A percentile compares a stretch with the other conserved stretches of the same genome.
Conservation (phyloP, 2,797 vertebrate genomes). For the Leptoclinus maculatus region DNA sequence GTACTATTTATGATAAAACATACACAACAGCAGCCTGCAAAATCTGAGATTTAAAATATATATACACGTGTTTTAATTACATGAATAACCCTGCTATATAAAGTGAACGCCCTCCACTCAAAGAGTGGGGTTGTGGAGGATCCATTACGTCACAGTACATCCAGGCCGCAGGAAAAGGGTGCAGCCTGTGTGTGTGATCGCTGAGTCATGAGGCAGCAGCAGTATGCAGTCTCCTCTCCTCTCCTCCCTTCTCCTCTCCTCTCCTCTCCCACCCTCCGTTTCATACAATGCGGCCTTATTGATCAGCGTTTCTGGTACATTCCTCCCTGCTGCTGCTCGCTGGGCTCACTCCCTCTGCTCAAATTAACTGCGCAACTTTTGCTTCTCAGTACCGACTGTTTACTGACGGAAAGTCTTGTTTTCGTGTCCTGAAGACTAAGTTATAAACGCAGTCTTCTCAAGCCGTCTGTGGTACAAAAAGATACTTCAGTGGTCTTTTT, state of each 20-base stretch:
- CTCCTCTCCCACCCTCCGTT: conserved; percentile 59
- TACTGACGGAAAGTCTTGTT: neutral
- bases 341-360: neutral
- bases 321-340: conserved; percentile 19
- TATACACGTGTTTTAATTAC: too few relatives aligned
- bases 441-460: fast-evolving
- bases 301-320: conserved; percentile 57
- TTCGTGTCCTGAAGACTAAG: neutral
- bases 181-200: conserved; percentile 55
- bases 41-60: too few relatives aligned
- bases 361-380: conserved; percentile 43
- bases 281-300: conserved; percentile 75
- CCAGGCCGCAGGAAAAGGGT: conserved; percentile 64
- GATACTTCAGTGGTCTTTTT: neutral
- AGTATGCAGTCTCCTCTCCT: conserved; percentile 38
- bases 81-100: neutral
- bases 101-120: neutral
- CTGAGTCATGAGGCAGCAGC: conserved; percentile 77
- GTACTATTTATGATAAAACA: neutral
- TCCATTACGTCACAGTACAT: neutral
- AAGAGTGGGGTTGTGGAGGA: neutral
- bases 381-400: neutral
- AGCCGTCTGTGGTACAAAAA: neutral
- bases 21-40: neutral
- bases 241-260: conserved; percentile 16